Conservation (phyloP, 2,888 invertebrate genomes). For the Miltochrista miniata region DNA sequence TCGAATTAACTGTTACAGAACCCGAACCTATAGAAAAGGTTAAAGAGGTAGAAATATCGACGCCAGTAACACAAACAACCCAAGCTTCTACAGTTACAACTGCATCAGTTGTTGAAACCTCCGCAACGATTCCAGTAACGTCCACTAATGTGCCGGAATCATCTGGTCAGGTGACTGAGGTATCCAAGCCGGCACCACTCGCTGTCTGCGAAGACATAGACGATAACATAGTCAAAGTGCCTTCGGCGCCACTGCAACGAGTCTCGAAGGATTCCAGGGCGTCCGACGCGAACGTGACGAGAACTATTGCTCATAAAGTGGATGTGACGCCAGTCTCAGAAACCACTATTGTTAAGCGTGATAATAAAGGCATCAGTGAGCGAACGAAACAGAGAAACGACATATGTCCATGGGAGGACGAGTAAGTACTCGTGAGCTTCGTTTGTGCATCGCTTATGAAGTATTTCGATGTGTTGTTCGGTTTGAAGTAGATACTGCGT, state of each 20-base stretch:
- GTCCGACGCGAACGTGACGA: slow-evolving; percentile 63
- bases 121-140: slow-evolving; percentile 11
- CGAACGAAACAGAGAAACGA: slow-evolving; percentile 86
- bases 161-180: slow-evolving; percentile 16
- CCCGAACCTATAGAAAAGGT: slow-evolving; percentile 26
- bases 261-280: slow-evolving; percentile 54
- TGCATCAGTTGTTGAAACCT: slow-evolving; percentile 15
- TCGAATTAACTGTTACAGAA: slow-evolving; percentile 16
- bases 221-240: slow-evolving; percentile 84
- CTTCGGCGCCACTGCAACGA: slow-evolving; percentile 65
- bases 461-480: slow-evolving; percentile 26
- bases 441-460: slow-evolving; percentile 41
- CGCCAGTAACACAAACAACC: slow-evolving; percentile 6
- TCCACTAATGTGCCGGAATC: slow-evolving; percentile 13
- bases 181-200: slow-evolving; percentile 81
- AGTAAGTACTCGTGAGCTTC: slow-evolving; percentile 87
- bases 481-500: slow-evolving; percentile 13
- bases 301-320: slow-evolving; percentile 71
- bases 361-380: slow-evolving; percentile 66
- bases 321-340: slow-evolving; percentile 71
- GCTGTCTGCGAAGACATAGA: slow-evolving; percentile 88
- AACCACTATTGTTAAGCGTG: slow-evolving; percentile 74
- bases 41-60: slow-evolving; percentile 14
- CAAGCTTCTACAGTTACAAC: slow-evolving; percentile 2
- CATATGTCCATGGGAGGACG: slow-evolving; percentile 97